phyloP scores from a whole-genome alignment of 2,113 vertebrate species.

The Festucalex cinctus region DNA sequence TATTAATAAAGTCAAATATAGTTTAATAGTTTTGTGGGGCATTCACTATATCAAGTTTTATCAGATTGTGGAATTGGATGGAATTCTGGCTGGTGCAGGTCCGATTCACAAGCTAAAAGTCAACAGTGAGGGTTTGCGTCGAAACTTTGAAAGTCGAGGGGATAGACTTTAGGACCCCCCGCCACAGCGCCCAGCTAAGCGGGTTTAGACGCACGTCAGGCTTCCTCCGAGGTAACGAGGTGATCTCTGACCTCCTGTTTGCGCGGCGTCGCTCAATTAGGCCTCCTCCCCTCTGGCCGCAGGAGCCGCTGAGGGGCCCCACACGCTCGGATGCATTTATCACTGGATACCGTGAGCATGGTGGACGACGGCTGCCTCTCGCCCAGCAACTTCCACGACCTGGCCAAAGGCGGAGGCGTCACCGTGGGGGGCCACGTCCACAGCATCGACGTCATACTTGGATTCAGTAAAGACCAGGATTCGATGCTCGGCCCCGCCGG shows the following conservation, averaged over 20 bases:
- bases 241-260: constrained; percentile 21
- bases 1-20: too few relatives aligned
- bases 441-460: constrained; percentile 80
- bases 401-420: constrained; percentile 70
- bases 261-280: constrained; percentile 9
- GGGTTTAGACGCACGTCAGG: constrained; percentile 22
- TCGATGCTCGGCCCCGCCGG: constrained; percentile 61
- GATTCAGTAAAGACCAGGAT: constrained; percentile 78
- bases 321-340: constrained; percentile 74
- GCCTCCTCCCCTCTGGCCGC: constrained; percentile 18
- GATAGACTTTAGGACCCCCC: not conserved
- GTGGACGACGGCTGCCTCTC: constrained; percentile 77
- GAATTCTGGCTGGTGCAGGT: not conserved
- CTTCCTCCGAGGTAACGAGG: not conserved
- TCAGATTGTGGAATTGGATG: not conserved
- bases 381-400: constrained; percentile 73
- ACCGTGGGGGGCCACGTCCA: constrained; percentile 67
- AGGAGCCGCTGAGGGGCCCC: constrained; percentile 29
- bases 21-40: not conserved
- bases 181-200: constrained; percentile 18
- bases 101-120: not conserved
- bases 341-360: constrained; percentile 76
- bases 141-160: not conserved
- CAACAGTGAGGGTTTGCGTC: not conserved
- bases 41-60: not conserved